Evolutionary conservation across 2,888 invertebrate genomes (phyloP).

Genomic region (Amaurobius ferox): DNA sequence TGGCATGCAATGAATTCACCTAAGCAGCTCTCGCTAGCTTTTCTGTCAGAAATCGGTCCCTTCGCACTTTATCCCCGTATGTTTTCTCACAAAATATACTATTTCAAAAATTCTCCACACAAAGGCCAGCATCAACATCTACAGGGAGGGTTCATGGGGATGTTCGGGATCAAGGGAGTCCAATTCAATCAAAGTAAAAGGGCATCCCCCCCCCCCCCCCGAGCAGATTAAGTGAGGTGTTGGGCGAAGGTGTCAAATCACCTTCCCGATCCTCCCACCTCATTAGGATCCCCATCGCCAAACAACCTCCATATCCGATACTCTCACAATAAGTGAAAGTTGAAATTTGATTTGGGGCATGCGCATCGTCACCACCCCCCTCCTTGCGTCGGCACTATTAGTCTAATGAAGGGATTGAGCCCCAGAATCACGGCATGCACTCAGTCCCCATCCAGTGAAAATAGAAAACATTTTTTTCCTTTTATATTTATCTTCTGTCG

Average conservation of each 20-base stretch:
- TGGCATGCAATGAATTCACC: too few species aligned
- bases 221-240: slow-evolving; percentile 58
- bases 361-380: not conserved
- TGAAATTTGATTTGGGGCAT: slow-evolving; percentile 67
- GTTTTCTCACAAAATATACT: slow-evolving; percentile 10
- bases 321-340: slow-evolving; percentile 34
- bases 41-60: too few species aligned
- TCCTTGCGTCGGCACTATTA: slow-evolving; percentile 33
- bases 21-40: too few species aligned
- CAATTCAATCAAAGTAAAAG: slow-evolving; percentile 67
- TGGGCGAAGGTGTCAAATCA: slow-evolving; percentile 54
- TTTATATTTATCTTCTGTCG: not conserved
- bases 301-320: slow-evolving; percentile 57
- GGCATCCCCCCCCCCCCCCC: too few species aligned
- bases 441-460: not conserved
- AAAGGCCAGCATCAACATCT: not conserved
- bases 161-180: slow-evolving; percentile 20
- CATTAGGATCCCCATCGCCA: slow-evolving; percentile 61
- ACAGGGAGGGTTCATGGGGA: not conserved
- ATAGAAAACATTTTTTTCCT: not conserved
- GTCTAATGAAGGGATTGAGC: slow-evolving; percentile 52
- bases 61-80: not conserved
- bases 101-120: slow-evolving; percentile 1
- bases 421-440: slow-evolving; percentile 9
- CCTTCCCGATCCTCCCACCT: slow-evolving; percentile 56